A percentile compares a stretch with the other conserved stretches of the same genome.
These are phyloP conservation scores for Eucidaris tribuloides DNA, from an alignment of 35 echinoderm and acorn worm species.

Conservation along the genomic window DNA sequence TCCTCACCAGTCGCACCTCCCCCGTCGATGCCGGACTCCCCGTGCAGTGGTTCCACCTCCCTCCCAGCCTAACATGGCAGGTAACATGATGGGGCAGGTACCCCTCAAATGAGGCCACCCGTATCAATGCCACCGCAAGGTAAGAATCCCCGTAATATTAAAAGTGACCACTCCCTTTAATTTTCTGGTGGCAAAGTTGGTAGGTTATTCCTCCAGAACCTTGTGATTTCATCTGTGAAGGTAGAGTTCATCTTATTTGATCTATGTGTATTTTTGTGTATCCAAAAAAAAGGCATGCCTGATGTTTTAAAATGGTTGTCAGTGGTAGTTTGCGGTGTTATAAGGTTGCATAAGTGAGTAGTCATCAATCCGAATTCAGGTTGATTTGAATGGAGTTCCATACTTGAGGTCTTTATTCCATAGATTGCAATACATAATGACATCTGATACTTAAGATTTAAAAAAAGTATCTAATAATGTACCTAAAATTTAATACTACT, in stretches of 20 bases:
- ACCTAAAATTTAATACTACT: too few species aligned
- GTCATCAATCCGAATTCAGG: too few species aligned
- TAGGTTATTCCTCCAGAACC: neutral
- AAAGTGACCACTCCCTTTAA: too few species aligned
- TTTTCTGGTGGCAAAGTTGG: neutral
- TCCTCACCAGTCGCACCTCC: neutral
- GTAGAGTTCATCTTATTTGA: neutral
- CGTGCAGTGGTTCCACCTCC: neutral
- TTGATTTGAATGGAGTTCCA: too few species aligned
- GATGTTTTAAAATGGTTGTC: neutral
- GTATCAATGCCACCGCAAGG: constrained; percentile 2
- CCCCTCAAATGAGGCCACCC: neutral
- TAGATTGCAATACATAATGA: too few species aligned
- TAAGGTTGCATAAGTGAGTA: too few species aligned
- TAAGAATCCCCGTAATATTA: neutral
- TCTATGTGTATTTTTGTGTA: neutral
- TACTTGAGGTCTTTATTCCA: too few species aligned
- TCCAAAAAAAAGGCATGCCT: neutral
- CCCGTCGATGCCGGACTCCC: neutral
- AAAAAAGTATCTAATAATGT: too few species aligned
- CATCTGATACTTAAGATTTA: too few species aligned
- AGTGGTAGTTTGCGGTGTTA: neutral
- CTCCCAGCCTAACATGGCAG: constrained; percentile 14
- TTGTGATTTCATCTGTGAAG: neutral
- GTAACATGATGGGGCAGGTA: constrained; percentile 10